Evolutionary conservation across 2,113 vertebrate genomes (phyloP).

Genomic region (Mormoops blainvillei): DNA sequence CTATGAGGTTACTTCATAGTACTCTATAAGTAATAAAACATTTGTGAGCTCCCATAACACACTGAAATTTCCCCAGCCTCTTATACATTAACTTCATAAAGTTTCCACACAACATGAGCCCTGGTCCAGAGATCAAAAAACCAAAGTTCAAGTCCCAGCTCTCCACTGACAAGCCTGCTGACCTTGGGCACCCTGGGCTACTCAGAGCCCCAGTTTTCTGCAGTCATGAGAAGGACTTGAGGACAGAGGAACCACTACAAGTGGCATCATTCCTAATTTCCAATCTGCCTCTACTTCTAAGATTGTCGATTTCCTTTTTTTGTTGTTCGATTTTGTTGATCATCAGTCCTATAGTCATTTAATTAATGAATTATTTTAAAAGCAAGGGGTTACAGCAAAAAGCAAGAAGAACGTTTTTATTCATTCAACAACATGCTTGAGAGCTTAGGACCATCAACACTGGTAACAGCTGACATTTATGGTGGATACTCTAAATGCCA

Average conservation of each 20-base stretch:
- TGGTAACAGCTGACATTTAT: not conserved
- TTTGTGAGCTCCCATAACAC: not conserved
- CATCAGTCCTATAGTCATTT: not conserved
- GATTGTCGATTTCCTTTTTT: not conserved
- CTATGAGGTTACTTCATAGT: not conserved
- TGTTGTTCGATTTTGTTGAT: not conserved
- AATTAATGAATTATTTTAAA: slow-evolving; percentile 10
- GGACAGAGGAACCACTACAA: not conserved
- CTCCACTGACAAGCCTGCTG: not conserved
- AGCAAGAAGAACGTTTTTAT: slow-evolving; percentile 15
- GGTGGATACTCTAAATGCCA: not conserved
- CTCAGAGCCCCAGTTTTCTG: not conserved
- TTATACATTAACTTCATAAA: not conserved
- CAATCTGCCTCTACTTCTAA: not conserved
- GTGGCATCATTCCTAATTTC: not conserved
- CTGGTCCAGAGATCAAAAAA: not conserved
- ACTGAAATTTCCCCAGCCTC: not conserved
- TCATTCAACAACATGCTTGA: not conserved
- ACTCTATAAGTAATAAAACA: slow-evolving; percentile 7
- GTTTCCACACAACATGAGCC: not conserved
- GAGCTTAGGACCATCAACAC: not conserved
- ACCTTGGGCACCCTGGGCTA: not conserved
- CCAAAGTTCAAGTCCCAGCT: not conserved
- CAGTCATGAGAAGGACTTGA: not conserved
- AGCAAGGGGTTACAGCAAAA: not conserved